Conservation (phyloP, 2,888 invertebrate species). For the Parnassius orleans region DNA sequence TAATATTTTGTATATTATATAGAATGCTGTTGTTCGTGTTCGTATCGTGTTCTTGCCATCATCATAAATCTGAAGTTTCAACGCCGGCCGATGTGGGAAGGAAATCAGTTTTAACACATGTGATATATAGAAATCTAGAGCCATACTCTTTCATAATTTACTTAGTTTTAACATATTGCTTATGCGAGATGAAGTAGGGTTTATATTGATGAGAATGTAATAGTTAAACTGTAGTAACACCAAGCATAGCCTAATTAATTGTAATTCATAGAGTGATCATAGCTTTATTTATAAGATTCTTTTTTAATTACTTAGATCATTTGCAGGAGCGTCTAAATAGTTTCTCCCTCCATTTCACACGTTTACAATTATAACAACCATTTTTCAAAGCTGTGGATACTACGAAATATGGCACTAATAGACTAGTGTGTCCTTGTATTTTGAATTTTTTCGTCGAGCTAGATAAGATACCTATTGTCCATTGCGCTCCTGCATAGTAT, state of each 20-base stretch:
- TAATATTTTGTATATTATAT: constrained; percentile 30
- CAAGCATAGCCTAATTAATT: constrained; percentile 76
- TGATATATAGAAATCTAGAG: constrained; percentile 54
- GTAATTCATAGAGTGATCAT: constrained; percentile 73
- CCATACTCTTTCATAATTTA: constrained; percentile 50
- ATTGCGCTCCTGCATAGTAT: constrained; percentile 49
- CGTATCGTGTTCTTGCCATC: constrained; percentile 25
- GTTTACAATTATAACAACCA: constrained; percentile 18
- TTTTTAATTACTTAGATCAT: constrained; percentile 54
- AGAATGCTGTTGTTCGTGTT: constrained; percentile 24
- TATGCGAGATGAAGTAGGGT: constrained; percentile 50
- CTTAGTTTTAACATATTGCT: constrained; percentile 53
- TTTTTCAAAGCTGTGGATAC: constrained; percentile 24
- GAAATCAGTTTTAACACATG: constrained; percentile 36
- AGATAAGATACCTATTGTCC: constrained; percentile 34
- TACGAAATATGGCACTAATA: constrained; percentile 19
- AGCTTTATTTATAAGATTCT: constrained; percentile 73
- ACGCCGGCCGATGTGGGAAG: constrained; percentile 30
- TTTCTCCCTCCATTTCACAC: constrained; percentile 28
- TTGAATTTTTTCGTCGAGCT: constrained; percentile 23
- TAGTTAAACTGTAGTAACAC: constrained; percentile 73
- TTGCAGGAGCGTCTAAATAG: constrained; percentile 41
- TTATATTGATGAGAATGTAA: constrained; percentile 48
- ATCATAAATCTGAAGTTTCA: constrained; percentile 25
- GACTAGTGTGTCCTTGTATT: constrained; percentile 17